A percentile compares a stretch with the other conserved stretches of the same genome.
phyloP scores from a whole-genome alignment of 2,888 invertebrate genomes.

The Cosmia trapezina region DNA sequence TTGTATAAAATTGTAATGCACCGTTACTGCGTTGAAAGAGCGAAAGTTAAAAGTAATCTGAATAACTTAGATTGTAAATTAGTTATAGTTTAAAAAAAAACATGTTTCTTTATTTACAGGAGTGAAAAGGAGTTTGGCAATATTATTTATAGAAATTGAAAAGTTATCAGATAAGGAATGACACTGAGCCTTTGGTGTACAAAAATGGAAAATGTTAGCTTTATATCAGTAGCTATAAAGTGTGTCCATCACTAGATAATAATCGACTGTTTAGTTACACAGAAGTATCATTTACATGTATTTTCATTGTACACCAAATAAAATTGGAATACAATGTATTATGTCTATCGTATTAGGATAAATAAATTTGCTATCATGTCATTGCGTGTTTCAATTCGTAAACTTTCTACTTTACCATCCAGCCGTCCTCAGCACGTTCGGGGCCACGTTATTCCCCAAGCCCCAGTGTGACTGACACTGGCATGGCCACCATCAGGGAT shows the following conservation, averaged over 20 bases:
- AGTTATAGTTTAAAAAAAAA: conserved; percentile 65
- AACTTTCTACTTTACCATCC: background rate
- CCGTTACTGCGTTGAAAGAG: conserved; percentile 55
- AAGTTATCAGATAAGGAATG: conserved; percentile 47
- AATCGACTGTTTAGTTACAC: conserved; percentile 66
- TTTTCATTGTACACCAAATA: conserved; percentile 74
- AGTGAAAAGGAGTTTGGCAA: conserved; percentile 68
- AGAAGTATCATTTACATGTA: conserved; percentile 71
- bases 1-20: conserved; percentile 56
- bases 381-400: conserved; percentile 67
- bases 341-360: conserved; percentile 85
- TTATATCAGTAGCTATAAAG: conserved; percentile 65
- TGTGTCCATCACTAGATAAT: conserved; percentile 66
- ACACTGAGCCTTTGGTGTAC: conserved; percentile 72
- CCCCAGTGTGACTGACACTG: no score
- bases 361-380: conserved; percentile 89
- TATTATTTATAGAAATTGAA: conserved; percentile 66
- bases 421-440: no score
- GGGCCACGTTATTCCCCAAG: no score
- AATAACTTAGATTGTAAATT: conserved; percentile 68
- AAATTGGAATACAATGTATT: conserved; percentile 79
- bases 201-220: conserved; percentile 63
- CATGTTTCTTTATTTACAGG: conserved; percentile 65
- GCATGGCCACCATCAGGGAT: no score
- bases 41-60: conserved; percentile 68